Evolutionary conservation across 2,113 vertebrate genomes (phyloP).

Genomic region (Laticauda laticaudata): DNA sequence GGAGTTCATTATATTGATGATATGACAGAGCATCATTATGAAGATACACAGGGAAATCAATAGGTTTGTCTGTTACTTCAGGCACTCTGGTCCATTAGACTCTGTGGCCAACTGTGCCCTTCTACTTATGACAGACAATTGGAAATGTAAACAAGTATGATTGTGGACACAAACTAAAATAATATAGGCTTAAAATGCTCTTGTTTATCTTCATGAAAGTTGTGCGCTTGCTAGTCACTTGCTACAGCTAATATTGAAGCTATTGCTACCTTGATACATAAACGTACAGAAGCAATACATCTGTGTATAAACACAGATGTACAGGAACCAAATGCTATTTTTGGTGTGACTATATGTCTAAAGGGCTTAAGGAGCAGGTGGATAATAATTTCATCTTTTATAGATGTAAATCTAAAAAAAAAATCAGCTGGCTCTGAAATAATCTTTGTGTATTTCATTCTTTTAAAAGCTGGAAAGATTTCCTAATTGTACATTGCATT

Average conservation of each 20-base stretch:
- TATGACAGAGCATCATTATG: neutral
- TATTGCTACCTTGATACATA: neutral
- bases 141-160: neutral
- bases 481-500: neutral
- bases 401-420: neutral
- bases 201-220: neutral
- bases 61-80: neutral
- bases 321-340: neutral
- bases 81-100: neutral
- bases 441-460: neutral
- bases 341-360: neutral
- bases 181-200: neutral
- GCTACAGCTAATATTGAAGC: neutral
- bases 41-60: neutral
- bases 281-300: neutral
- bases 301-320: neutral
- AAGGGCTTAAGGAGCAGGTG: neutral
- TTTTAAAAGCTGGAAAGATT: neutral
- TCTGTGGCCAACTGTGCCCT: neutral
- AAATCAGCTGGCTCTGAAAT: neutral
- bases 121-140: neutral
- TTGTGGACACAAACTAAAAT: neutral
- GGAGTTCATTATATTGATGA: slow-evolving; percentile 1
- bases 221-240: neutral
- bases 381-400: neutral